Evolutionary conservation across 2,888 invertebrate species (phyloP).

Genomic region (Lysandra coridon): DNA sequence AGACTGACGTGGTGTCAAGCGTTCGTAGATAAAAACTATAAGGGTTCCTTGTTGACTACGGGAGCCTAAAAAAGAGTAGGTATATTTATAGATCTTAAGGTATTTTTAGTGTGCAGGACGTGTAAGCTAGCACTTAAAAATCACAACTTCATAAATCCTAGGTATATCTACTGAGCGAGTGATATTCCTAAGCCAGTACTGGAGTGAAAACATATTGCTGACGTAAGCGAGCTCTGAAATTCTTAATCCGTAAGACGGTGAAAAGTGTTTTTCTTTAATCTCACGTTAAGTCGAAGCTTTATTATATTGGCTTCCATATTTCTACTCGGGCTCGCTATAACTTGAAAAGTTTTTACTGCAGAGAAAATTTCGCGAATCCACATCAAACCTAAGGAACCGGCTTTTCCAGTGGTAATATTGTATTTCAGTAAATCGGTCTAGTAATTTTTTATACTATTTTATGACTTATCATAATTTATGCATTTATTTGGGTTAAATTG

Average conservation of each 20-base stretch:
- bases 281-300: not conserved
- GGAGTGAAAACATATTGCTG: not conserved
- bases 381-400: not conserved
- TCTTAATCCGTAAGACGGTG: slow-evolving; percentile 6
- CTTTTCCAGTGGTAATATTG: too few species aligned
- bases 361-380: not conserved
- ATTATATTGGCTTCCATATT: not conserved
- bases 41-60: too few species aligned
- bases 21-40: too few species aligned
- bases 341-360: not conserved
- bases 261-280: slow-evolving; percentile 20
- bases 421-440: too few species aligned
- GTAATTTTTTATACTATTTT: too few species aligned
- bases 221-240: not conserved
- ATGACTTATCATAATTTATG: too few species aligned
- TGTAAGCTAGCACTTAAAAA: too few species aligned
- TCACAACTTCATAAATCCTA: not conserved
- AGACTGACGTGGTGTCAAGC: too few species aligned
- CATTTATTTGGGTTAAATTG: too few species aligned
- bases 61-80: too few species aligned
- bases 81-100: too few species aligned
- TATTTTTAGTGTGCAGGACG: too few species aligned
- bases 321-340: not conserved
- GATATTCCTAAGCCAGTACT: not conserved
- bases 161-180: not conserved